Evolutionary conservation across 1,140 invertebrate species (phyloP), one percentile per base, ranked within the genome.

Genomic region (Danaus plexippus): DNA sequence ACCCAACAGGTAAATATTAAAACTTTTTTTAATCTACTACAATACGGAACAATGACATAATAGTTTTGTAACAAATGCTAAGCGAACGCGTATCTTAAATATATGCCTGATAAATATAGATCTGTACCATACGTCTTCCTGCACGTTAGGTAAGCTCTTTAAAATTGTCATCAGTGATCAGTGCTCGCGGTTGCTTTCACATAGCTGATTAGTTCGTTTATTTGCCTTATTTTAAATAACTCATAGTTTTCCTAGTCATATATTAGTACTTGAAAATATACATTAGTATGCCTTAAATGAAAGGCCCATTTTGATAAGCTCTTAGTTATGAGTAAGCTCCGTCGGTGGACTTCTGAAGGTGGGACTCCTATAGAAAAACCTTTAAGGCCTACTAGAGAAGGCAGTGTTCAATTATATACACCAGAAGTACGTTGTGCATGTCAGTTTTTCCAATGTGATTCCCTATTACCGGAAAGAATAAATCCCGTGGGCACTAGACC

Each of bases 371-470:
- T 86, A 60, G 87, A 88, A 65, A 89, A 85, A 83, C 87, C 89
- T 62, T 75, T 90, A 73, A 71, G 86, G 73, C 86, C 89, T 63
- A 88, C 90, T 46, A 74, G 89, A 61, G 88, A 90, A 64, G 88
- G 89, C 68, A 91, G 91, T 68, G 91, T 91, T 53, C 91, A 92
- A 68, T 89, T 90, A 59, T 89, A 89, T 69, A 91, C 92, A 44
- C 88, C 91, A 70, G 93, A 95, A 77, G 94, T 95, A 46, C 91
- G 94, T 57, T 95, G 94, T 82, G 94, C 89, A 59, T 95, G 94
- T 88, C 94, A 95, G 88, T 95, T 92, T 88, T 95, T 91, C 85
- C 91, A 93, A 87, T 91, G 91, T 72, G 92, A 94, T 76, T 93
- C 92, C 56, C 79, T 94, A 67, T 85, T 95, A 62, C 93, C 93